phyloP scores from a whole-genome alignment of 2,888 invertebrate species.

The Molanna angustata region DNA sequence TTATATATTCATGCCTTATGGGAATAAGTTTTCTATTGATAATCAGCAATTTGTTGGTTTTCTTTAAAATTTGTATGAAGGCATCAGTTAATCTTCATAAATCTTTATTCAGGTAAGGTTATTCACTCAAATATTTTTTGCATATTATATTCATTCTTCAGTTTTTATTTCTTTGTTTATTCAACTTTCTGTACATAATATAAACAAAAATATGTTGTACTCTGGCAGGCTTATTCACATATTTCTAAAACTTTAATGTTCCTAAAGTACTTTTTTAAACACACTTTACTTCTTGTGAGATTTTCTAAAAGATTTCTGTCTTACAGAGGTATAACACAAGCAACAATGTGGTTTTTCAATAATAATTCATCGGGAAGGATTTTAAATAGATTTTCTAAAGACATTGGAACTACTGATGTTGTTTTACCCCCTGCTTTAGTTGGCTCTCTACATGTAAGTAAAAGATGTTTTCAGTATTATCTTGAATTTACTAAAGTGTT shows the following conservation, averaged over 20 bases:
- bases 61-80: slow-evolving; percentile 1
- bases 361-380: slow-evolving; percentile 65
- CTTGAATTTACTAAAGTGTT: too few relatives aligned
- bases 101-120: slow-evolving; percentile 16
- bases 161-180: too few relatives aligned
- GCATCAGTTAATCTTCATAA: background rate
- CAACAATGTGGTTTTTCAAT: slow-evolving; percentile 76
- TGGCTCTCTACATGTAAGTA: slow-evolving; percentile 56
- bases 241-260: too few relatives aligned
- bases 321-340: slow-evolving; percentile 61
- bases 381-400: slow-evolving; percentile 66
- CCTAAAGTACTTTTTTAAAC: too few relatives aligned
- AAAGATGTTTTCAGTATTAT: too few relatives aligned
- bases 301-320: background rate
- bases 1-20: background rate
- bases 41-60: background rate
- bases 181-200: too few relatives aligned
- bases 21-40: background rate
- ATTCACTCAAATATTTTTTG: too few relatives aligned
- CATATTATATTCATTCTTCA: too few relatives aligned
- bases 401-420: slow-evolving; percentile 60
- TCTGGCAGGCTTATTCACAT: too few relatives aligned
- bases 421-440: slow-evolving; percentile 51
- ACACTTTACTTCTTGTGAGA: background rate
- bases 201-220: too few relatives aligned